Evolutionary conservation across 2,888 invertebrate species (phyloP).

Genomic region (Drosophila mettleri): DNA sequence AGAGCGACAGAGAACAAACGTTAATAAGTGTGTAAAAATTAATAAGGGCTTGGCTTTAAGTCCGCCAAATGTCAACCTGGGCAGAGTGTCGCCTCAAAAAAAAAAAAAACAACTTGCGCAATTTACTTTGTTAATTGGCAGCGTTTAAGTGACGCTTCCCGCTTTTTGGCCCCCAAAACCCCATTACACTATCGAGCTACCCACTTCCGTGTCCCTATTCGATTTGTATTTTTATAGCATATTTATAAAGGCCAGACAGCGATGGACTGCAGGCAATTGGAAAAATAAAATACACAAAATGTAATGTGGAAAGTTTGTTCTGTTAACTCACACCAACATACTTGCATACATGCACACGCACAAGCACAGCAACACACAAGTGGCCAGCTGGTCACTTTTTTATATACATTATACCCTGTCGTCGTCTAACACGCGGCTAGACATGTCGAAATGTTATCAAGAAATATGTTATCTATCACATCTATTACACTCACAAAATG

Average conservation of each 20-base stretch:
- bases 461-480: too few species aligned
- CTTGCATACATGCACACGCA: constrained; percentile 3
- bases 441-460: too few species aligned
- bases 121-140: constrained; percentile 77
- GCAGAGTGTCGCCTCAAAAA: constrained; percentile 24
- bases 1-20: constrained; percentile 21
- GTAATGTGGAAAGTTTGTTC: constrained; percentile 78
- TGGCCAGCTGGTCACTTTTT: constrained; percentile 47
- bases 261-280: constrained; percentile 31
- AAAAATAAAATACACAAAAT: constrained; percentile 54
- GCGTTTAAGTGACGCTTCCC: constrained; percentile 49
- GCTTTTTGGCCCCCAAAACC: not conserved
- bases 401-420: constrained; percentile 26
- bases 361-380: constrained; percentile 41
- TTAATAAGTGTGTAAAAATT: constrained; percentile 52
- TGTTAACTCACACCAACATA: constrained; percentile 46
- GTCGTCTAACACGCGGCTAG: not conserved
- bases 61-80: constrained; percentile 39
- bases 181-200: not conserved
- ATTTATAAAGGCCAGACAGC: constrained; percentile 44
- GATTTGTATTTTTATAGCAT: constrained; percentile 21
- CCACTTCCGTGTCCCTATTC: constrained; percentile 20
- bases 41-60: constrained; percentile 53
- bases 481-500: too few species aligned
- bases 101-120: constrained; percentile 46